Evolutionary conservation across 2,113 vertebrate genomes (phyloP).

Genomic region (Urocitellus parryii): DNA sequence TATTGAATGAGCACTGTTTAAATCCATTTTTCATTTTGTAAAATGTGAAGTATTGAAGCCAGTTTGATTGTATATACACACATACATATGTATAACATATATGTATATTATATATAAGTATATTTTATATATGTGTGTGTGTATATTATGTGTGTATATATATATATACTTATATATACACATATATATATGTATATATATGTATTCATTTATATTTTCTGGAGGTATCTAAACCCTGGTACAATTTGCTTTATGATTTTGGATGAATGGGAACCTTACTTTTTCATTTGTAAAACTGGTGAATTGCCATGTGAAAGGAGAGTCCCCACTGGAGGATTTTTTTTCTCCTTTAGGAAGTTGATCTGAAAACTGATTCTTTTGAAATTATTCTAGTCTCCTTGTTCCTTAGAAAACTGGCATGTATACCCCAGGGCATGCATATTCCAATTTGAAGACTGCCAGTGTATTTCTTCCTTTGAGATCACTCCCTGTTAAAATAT

Average conservation of each 20-base stretch:
- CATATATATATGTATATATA: too few species aligned
- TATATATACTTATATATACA: too few species aligned
- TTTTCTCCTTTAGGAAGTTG: not conserved
- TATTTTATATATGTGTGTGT: too few species aligned
- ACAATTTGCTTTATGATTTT: not conserved
- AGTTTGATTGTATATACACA: not conserved
- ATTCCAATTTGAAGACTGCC: not conserved
- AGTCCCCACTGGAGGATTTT: not conserved
- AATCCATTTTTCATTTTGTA: not conserved
- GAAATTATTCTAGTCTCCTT: not conserved
- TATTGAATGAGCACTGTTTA: not conserved
- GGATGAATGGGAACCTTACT: not conserved
- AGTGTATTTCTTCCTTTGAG: constrained; percentile 34
- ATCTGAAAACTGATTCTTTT: constrained; percentile 12
- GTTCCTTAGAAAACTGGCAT: not conserved
- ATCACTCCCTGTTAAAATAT: constrained; percentile 30
- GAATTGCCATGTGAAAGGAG: not conserved
- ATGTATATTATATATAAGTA: too few species aligned
- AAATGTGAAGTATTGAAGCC: not conserved
- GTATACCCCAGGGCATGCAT: not conserved
- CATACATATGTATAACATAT: too few species aligned
- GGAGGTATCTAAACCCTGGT: not conserved
- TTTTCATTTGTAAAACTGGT: not conserved
- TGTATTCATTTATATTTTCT: not conserved
- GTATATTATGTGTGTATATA: too few species aligned